Conservation (phyloP, 1,140 invertebrate genomes). For the Lepidostoma basale region DNA sequence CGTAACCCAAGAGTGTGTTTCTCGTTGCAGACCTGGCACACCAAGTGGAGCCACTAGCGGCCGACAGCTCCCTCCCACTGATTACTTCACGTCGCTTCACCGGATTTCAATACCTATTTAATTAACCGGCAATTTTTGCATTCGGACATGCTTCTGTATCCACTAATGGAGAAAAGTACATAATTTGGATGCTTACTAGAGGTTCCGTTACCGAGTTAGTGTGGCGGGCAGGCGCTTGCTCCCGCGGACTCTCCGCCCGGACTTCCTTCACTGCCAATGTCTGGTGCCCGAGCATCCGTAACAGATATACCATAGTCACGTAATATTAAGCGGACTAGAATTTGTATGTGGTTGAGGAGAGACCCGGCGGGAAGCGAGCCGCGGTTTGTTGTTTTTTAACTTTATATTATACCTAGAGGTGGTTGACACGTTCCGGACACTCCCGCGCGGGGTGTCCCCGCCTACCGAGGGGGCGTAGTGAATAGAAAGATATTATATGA, state of each 20-base stretch:
- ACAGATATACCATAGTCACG: slow-evolving; percentile 18
- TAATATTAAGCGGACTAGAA: slow-evolving; percentile 23
- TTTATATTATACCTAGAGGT: slow-evolving; percentile 23
- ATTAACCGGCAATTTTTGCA: slow-evolving; percentile 17
- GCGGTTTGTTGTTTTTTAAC: slow-evolving; percentile 21
- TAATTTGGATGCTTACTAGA: slow-evolving; percentile 29
- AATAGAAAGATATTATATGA: slow-evolving; percentile 43
- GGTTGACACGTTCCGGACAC: not conserved
- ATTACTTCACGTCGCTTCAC: slow-evolving; percentile 25
- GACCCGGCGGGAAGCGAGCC: not conserved
- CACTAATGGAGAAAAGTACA: not conserved
- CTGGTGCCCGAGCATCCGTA: slow-evolving; percentile 36
- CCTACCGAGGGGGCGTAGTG: slow-evolving; percentile 39
- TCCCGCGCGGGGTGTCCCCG: slow-evolving; percentile 25
- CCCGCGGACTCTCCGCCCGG: not conserved
- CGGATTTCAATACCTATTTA: slow-evolving; percentile 18
- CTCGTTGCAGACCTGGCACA: slow-evolving; percentile 34
- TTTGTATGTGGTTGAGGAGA: not conserved
- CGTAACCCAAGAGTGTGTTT: no score
- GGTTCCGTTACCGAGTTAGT: slow-evolving; percentile 25
- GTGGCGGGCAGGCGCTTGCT: slow-evolving; percentile 5
- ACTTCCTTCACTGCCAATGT: slow-evolving; percentile 40
- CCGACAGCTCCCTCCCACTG: slow-evolving; percentile 3
- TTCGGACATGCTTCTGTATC: slow-evolving; percentile 25
- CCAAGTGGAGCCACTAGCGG: slow-evolving; percentile 41